phyloP scores from a whole-genome alignment of 30 jellyfish, hydroid and myxozoan species.

The Pelagia noctiluca region DNA sequence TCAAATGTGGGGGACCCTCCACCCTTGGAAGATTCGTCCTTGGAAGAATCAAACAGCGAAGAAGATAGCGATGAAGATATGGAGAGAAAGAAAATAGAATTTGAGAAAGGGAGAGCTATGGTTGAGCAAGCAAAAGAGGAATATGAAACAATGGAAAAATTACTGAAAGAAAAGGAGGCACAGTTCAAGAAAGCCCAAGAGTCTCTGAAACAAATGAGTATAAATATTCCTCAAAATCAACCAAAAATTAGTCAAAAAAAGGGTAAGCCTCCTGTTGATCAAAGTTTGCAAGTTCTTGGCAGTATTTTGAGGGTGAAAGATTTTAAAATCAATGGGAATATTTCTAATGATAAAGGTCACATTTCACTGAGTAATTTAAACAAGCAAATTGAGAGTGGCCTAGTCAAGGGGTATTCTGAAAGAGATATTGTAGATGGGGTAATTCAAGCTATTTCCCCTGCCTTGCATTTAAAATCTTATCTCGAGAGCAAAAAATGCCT shows the following conservation, averaged over 20 bases:
- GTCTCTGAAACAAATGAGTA: conserved; percentile 31
- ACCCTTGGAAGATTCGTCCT: conserved; percentile 24
- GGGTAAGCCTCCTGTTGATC: conserved; percentile 31
- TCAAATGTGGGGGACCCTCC: conserved; percentile 18
- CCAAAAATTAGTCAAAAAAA: conserved; percentile 16
- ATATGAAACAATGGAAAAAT: conserved; percentile 28
- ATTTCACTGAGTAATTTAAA: conserved; percentile 33
- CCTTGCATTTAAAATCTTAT: conserved; percentile 39
- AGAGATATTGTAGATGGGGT: conserved; percentile 37
- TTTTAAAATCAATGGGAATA: conserved; percentile 28
- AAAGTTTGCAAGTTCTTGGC: conserved; percentile 52
- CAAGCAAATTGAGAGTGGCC: conserved; percentile 60
- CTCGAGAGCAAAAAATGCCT: conserved; percentile 37
- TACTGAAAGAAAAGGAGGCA: conserved; percentile 37
- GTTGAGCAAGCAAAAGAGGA: conserved; percentile 28
- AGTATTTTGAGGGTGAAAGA: conserved; percentile 58
- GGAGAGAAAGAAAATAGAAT: neutral
- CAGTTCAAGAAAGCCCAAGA: conserved; percentile 55
- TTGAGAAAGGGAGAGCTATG: neutral
- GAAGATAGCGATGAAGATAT: conserved; percentile 14
- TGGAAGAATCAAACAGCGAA: conserved; percentile 25
- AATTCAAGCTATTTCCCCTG: conserved; percentile 33
- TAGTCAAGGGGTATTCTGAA: conserved; percentile 43
- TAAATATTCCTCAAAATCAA: conserved; percentile 20
- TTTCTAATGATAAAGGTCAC: conserved; percentile 57